Evolutionary conservation across 2,797 vertebrate genomes (phyloP), one percentile per base, ranked within the genome.

Genomic region (Xiphophorus birchmanni): DNA sequence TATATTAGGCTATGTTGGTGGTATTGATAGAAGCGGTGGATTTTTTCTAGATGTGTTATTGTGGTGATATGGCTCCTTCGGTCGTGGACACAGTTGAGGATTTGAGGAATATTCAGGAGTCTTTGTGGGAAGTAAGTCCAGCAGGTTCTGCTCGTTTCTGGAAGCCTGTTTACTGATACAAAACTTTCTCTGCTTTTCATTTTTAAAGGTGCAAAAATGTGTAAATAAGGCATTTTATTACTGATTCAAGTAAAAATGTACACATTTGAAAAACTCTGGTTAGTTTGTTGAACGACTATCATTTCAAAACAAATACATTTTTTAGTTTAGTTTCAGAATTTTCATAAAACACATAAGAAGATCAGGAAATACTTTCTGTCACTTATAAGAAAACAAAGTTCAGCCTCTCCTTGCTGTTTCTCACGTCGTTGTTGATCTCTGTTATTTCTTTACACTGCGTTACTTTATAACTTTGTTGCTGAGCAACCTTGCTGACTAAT

Each of bases 121-220:
- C 94, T 37, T 94, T 97, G 85, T 91, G 93, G 91, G 89, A 96
- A 93, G 94, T 96, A 95, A 95, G 94, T 96, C 84, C 35, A 83
- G 73, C 75, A 85, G 76, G 74, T 76, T 87, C 17, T 80, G 71
- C 58, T 88, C 87, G 78, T 83, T 88, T 52, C 15, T 54, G 63
- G 29, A 79, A 80, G 73, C 35, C 44, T 80, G 45, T n/a, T 79
- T 84, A 58, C 67, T 80, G 76, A 83, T 54, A 9, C 29, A 71
- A 35, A 40, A 76, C 85, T 75, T 74, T 11, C 21, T 10, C n/a
- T 48, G 42, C 80, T 83, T 84, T 47, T 63, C 32, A 32, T 47
- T 47, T 63, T 47, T 35, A 47, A 67, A 76, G 63, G 21, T 58
- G n/a, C 40, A 76, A 44, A 80, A 17, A 35, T 58, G 21, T 50